Evolutionary conservation across 2,888 invertebrate species (phyloP).

Genomic region (Zele albiditarsus): DNA sequence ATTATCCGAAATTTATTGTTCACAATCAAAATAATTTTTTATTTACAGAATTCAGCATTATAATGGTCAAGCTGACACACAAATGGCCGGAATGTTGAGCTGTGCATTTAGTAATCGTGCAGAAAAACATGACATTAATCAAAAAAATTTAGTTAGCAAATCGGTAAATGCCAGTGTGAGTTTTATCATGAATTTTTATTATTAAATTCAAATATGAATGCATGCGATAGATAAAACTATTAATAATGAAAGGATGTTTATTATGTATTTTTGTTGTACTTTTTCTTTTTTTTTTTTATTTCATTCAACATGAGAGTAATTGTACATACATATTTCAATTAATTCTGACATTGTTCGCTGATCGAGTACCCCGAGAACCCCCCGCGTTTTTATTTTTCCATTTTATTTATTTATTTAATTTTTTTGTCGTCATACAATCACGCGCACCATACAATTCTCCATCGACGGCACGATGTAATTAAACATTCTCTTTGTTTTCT

Average conservation of each 20-base stretch:
- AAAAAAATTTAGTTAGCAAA: constrained; percentile 68
- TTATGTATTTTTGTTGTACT: constrained; percentile 22
- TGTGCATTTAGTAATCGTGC: constrained; percentile 87
- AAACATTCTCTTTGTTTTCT: background rate
- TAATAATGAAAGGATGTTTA: background rate
- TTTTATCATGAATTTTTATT: constrained; percentile 48
- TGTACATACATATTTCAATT: background rate
- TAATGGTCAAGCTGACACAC: constrained; percentile 87
- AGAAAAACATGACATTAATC: constrained; percentile 74
- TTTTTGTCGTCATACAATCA: background rate
- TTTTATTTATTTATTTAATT: background rate
- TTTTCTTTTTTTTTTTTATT: constrained; percentile 38
- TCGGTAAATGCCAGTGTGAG: constrained; percentile 76
- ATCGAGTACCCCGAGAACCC: constrained; percentile 52
- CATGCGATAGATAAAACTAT: constrained; percentile 47
- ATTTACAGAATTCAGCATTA: constrained; percentile 83
- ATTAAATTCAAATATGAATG: constrained; percentile 40
- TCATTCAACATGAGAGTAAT: background rate
- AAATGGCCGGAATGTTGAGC: constrained; percentile 94
- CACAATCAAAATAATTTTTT: background rate
- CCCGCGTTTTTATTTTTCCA: constrained; percentile 8
- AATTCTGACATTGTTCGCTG: constrained; percentile 40
- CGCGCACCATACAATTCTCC: constrained; percentile 9
- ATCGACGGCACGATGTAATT: constrained; percentile 12
- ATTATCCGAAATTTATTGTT: background rate